Conservation (phyloP, 2,797 vertebrate genomes). For the Danio choprae region DNA sequence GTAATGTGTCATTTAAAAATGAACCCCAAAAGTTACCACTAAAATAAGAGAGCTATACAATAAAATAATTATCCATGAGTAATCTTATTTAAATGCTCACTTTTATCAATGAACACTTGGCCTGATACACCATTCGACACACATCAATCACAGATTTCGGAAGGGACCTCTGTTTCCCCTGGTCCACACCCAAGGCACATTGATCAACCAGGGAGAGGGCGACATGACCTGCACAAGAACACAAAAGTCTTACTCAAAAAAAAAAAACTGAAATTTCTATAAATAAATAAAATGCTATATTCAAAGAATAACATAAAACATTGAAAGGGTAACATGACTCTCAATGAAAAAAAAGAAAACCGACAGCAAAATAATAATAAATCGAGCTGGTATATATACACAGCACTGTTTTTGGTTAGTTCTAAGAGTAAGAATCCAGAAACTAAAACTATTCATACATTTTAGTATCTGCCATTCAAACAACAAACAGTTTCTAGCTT, state of each 20-base stretch:
- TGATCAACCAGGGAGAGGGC: constrained; percentile 93
- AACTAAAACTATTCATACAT: not conserved
- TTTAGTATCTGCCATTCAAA: not conserved
- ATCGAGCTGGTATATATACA: too few species aligned
- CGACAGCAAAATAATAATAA: too few species aligned
- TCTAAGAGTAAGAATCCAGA: not conserved
- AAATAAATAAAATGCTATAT: too few species aligned
- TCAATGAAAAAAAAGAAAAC: too few species aligned
- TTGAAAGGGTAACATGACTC: too few species aligned
- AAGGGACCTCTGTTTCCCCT: constrained; percentile 91
- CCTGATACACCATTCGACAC: constrained; percentile 97
- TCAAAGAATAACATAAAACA: too few species aligned
- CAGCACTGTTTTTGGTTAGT: not conserved
- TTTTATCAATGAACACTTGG: constrained; percentile 98
- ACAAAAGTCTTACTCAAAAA: constrained; percentile 1
- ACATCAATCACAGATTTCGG: constrained; percentile 97
- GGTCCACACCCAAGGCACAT: constrained; percentile 91
- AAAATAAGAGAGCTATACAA: too few species aligned
- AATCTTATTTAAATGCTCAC: constrained; percentile 68
- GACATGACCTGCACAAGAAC: constrained; percentile 83
- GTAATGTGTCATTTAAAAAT: too few species aligned
- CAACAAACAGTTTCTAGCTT: constrained; percentile 67
- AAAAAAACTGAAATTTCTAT: too few species aligned
- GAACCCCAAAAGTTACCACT: too few species aligned
- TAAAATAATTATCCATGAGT: too few species aligned